Conservation (phyloP, 2,113 vertebrate species). For the Ictidomys tridecemlineatus region DNA sequence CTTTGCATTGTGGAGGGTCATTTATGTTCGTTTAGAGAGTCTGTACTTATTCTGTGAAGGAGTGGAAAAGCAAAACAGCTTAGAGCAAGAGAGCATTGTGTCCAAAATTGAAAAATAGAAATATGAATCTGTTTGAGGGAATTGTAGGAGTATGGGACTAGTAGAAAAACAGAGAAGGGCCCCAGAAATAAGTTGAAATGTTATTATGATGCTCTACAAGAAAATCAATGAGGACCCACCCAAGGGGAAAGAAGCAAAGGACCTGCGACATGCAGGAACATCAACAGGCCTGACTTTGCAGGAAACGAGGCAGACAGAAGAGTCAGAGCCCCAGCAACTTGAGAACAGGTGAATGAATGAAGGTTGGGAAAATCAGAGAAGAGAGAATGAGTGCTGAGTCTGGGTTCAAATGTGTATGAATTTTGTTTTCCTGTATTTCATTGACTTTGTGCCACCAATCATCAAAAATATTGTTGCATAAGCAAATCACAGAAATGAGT, state of each 20-base stretch:
- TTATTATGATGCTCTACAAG: not conserved
- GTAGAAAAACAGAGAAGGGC: not conserved
- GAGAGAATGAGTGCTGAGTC: not conserved
- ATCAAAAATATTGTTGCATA: not conserved
- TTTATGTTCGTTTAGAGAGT: not conserved
- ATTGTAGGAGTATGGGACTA: not conserved
- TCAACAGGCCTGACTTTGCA: not conserved
- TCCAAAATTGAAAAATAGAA: not conserved
- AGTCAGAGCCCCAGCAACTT: not conserved
- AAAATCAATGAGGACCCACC: not conserved
- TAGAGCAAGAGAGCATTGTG: not conserved
- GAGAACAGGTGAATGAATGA: not conserved
- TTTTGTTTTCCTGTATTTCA: conserved; percentile 30
- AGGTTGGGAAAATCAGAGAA: not conserved
- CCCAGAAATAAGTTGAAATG: not conserved
- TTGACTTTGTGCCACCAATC: not conserved
- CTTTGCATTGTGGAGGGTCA: not conserved
- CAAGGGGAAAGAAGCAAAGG: not conserved
- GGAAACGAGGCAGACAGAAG: not conserved
- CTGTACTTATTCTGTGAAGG: not conserved
- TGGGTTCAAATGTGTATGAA: not conserved
- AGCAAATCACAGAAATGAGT: conserved; percentile 3
- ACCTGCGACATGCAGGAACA: accelerated
- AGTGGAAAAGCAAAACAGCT: not conserved
- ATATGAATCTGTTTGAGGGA: not conserved